Percentiles rank a stretch among this genome's conserved stretches.
phyloP scores from a whole-genome alignment of 2,888 invertebrate species.

The Actias luna region DNA sequence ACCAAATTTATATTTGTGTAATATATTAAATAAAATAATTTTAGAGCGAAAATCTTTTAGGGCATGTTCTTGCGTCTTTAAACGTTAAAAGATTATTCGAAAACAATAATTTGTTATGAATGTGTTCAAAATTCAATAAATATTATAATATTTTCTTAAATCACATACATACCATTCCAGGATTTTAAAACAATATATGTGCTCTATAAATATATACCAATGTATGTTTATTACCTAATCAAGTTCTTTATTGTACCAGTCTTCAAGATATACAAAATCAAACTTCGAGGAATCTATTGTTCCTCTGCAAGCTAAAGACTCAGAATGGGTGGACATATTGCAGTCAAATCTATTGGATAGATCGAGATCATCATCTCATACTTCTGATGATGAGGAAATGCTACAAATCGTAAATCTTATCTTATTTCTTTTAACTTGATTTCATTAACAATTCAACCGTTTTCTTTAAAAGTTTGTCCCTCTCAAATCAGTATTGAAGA shows the following conservation, averaged over 20 bases:
- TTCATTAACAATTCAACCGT: neutral
- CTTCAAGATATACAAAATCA: constrained; percentile 31
- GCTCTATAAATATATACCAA: too few relatives aligned
- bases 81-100: too few relatives aligned
- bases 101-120: too few relatives aligned
- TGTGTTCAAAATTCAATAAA: too few relatives aligned
- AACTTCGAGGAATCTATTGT: constrained; percentile 38
- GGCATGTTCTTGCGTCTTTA: too few relatives aligned
- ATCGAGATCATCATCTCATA: constrained; percentile 30
- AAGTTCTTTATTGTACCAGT: constrained; percentile 28
- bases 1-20: too few relatives aligned
- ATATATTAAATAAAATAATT: too few relatives aligned
- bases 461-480: too few relatives aligned
- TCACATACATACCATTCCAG: too few relatives aligned
- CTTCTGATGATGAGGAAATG: constrained; percentile 58
- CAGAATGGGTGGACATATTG: constrained; percentile 71
- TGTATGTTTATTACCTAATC: neutral
- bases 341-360: constrained; percentile 38
- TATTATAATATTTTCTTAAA: too few relatives aligned
- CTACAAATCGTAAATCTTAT: constrained; percentile 57
- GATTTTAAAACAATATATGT: too few relatives aligned
- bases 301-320: constrained; percentile 72
- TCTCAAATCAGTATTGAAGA: neutral
- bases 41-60: too few relatives aligned
- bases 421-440: neutral